A percentile compares a stretch with the other conserved stretches of the same genome.
Evolutionary conservation across 2,113 vertebrate genomes (phyloP).

Genomic region (Haliaeetus leucogaster): DNA sequence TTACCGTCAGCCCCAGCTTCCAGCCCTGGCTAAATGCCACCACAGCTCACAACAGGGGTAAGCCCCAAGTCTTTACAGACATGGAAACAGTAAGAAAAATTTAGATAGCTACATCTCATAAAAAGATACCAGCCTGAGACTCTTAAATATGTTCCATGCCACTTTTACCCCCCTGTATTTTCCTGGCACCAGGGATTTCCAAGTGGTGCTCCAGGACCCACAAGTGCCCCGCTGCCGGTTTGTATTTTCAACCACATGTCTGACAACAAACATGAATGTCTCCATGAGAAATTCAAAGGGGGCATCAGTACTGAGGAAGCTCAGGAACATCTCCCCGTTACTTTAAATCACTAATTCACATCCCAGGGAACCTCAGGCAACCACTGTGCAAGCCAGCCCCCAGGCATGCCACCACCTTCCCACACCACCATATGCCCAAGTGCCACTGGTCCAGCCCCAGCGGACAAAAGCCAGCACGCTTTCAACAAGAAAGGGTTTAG

Average conservation of each 20-base stretch:
- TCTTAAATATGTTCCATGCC: background rate
- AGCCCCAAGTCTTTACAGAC: background rate
- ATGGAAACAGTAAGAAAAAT: background rate
- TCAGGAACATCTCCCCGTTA: background rate
- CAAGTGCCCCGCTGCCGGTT: background rate
- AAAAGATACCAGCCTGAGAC: background rate
- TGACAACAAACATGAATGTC: background rate
- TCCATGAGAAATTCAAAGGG: background rate
- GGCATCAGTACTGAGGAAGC: background rate
- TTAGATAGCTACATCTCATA: background rate
- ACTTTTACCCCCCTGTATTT: background rate
- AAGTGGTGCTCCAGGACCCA: background rate
- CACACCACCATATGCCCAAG: fast-evolving
- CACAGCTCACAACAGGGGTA: background rate
- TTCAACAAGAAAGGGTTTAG: background rate
- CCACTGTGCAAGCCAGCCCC: background rate
- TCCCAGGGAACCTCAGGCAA: background rate
- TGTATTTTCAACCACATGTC: background rate
- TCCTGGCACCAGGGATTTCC: background rate
- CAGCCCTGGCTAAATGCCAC: background rate
- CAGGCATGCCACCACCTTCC: background rate
- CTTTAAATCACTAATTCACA: background rate
- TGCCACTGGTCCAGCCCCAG: background rate
- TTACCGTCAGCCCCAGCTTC: background rate
- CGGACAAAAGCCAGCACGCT: fast-evolving